A percentile compares a stretch with the other conserved stretches of the same genome.
phyloP scores from a whole-genome alignment of 2,797 vertebrate species.

The Luscinia megarhynchos region DNA sequence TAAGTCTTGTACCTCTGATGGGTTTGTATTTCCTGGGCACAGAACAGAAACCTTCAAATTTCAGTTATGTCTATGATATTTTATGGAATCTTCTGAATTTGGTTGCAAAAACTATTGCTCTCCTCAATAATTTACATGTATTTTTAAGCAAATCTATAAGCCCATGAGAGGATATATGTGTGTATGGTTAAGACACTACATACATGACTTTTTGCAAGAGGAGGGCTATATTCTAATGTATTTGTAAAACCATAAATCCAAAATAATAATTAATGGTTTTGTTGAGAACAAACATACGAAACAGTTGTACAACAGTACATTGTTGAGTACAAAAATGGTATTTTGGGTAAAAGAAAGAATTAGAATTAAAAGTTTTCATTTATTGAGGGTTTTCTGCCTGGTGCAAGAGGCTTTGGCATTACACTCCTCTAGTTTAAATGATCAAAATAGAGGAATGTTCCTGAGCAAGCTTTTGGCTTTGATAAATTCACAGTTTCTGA shows the following conservation, averaged over 20 bases:
- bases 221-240: background rate
- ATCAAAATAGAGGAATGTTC: background rate
- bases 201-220: background rate
- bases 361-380: background rate
- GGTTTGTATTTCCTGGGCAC: background rate
- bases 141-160: background rate
- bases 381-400: fast-evolving
- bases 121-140: background rate
- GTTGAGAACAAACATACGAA: background rate
- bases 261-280: background rate
- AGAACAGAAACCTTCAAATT: background rate
- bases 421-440: background rate
- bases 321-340: background rate
- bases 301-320: background rate
- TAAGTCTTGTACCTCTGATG: background rate
- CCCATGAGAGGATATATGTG: background rate
- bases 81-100: background rate
- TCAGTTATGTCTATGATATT: fast-evolving
- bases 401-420: background rate
- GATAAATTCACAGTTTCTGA: background rate
- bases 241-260: background rate
- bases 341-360: background rate
- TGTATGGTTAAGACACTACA: background rate
- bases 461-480: background rate
- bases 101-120: background rate